These are phyloP conservation scores for Abrostola triplasia DNA, from an alignment of 2,888 invertebrate species.

Conservation along the genomic window DNA sequence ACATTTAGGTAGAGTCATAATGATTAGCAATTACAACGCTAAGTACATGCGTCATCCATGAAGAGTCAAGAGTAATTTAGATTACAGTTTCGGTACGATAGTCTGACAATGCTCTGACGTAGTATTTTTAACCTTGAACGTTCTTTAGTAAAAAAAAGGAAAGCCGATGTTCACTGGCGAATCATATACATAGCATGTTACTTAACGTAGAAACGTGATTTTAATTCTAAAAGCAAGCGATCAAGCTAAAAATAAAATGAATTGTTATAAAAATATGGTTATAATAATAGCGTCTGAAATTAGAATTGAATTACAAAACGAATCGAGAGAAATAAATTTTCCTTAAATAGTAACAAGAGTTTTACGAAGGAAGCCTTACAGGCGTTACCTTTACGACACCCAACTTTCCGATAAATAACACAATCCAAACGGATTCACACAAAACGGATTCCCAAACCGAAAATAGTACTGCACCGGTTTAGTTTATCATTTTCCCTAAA, in stretches of 20 bases:
- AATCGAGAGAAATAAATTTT: not conserved
- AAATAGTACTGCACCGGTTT: constrained; percentile 11
- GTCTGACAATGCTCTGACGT: constrained; percentile 52
- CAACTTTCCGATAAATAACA: constrained; percentile 50
- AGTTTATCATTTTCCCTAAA: constrained; percentile 16
- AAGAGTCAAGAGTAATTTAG: constrained; percentile 52
- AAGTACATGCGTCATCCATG: constrained; percentile 50
- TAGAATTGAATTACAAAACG: not conserved
- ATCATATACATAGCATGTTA: constrained; percentile 6
- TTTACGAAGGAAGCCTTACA: constrained; percentile 44
- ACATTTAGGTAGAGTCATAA: constrained; percentile 35
- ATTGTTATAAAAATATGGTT: not conserved
- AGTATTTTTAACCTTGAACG: constrained; percentile 44
- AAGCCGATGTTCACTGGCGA: constrained; percentile 27
- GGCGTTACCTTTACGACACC: constrained; percentile 56
- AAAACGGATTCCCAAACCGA: constrained; percentile 27
- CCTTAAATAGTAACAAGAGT: not conserved
- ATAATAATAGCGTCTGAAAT: not conserved
- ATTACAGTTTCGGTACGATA: constrained; percentile 49
- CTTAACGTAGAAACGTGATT: not conserved
- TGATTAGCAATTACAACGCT: constrained; percentile 36
- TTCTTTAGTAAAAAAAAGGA: constrained; percentile 48
- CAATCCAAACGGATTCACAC: constrained; percentile 41
- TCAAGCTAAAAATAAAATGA: not conserved
- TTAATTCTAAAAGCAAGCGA: not conserved